phyloP scores from a whole-genome alignment of 2,888 invertebrate species.

The Mesoligia furuncula region DNA sequence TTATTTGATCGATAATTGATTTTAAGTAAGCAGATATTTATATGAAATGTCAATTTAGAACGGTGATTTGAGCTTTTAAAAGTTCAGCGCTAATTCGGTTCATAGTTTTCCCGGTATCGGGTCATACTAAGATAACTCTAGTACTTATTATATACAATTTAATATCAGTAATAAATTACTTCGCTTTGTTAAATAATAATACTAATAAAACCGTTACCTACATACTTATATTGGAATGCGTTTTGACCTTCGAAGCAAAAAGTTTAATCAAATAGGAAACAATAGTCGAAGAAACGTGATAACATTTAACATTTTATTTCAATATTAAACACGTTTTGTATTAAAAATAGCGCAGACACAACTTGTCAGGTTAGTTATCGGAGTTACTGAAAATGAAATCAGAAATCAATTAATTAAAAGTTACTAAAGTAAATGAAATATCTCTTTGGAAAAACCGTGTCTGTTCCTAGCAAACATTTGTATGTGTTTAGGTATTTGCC shows the following conservation, averaged over 20 bases:
- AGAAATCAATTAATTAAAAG: not conserved
- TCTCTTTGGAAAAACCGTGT: not conserved
- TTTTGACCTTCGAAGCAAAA: conserved; percentile 47
- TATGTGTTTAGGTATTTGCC: not conserved
- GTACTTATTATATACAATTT: not conserved
- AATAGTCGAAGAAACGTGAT: conserved; percentile 32
- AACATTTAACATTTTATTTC: conserved; percentile 6
- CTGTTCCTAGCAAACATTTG: not conserved
- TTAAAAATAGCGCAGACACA: not conserved
- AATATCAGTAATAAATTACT: not conserved
- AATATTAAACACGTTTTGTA: conserved; percentile 36
- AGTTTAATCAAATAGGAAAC: conserved; percentile 47
- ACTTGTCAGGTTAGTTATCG: not conserved
- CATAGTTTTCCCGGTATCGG: not conserved
- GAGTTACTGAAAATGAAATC: not conserved
- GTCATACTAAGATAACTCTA: not conserved
- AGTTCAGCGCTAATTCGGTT: not conserved
- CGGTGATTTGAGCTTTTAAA: conserved; percentile 30
- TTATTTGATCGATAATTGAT: not conserved
- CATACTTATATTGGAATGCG: conserved; percentile 29
- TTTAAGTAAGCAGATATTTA: conserved; percentile 8
- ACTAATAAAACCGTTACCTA: conserved; percentile 23
- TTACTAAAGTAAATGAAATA: not conserved
- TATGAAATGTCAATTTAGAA: conserved; percentile 20
- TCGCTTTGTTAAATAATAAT: conserved; percentile 14